phyloP scores from a whole-genome alignment of 2,888 invertebrate genomes.

The Dasysyrphus albostriatus region DNA sequence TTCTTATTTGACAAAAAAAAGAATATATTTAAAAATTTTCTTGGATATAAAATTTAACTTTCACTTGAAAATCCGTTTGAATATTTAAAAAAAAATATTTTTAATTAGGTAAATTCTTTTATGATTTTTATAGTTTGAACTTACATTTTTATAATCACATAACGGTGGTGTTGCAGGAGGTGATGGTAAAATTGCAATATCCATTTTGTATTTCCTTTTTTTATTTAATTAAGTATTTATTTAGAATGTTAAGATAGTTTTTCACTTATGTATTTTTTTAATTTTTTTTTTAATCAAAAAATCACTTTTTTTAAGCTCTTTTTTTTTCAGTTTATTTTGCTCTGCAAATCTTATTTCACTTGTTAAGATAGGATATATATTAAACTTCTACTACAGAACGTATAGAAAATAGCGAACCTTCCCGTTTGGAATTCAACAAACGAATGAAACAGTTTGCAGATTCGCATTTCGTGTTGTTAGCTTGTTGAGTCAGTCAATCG shows the following conservation, averaged over 20 bases:
- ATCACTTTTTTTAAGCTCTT: constrained; percentile 56
- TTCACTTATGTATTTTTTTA: constrained; percentile 55
- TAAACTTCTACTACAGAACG: constrained; percentile 27
- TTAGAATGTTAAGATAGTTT: constrained; percentile 11
- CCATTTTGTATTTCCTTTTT: constrained; percentile 79
- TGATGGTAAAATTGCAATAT: constrained; percentile 85
- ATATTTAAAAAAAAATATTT: background rate
- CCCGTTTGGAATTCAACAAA: constrained; percentile 83
- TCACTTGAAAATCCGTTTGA: constrained; percentile 56
- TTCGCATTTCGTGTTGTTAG: constrained; percentile 73
- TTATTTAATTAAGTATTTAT: constrained; percentile 24
- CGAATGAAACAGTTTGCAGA: constrained; percentile 81
- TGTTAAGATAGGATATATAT: constrained; percentile 13
- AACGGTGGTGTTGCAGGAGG: constrained; percentile 90
- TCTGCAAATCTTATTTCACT: constrained; percentile 29
- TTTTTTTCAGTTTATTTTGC: constrained; percentile 25
- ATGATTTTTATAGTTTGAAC: constrained; percentile 74
- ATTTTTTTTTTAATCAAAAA: constrained; percentile 42
- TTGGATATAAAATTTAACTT: constrained; percentile 22
- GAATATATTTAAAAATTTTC: background rate
- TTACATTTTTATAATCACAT: constrained; percentile 84
- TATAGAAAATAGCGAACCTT: constrained; percentile 78
- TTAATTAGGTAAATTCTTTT: no score
- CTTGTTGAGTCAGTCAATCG: constrained; percentile 72
- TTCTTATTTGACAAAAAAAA: background rate